phyloP scores from a whole-genome alignment of 2,113 vertebrate genomes.

The Engystomops pustulosus region DNA sequence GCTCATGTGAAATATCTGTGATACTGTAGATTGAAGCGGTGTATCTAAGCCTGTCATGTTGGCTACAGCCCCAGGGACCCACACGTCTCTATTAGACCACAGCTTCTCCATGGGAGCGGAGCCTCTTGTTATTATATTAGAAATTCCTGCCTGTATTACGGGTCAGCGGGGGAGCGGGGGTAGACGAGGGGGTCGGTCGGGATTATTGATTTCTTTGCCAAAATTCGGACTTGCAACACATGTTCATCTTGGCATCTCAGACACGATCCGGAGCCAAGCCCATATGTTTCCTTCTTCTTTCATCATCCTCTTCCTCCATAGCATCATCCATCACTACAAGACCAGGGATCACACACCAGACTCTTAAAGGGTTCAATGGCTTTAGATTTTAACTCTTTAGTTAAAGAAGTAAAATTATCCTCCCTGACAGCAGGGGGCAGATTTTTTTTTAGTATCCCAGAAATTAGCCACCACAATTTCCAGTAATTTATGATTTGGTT shows the following conservation, averaged over 20 bases:
- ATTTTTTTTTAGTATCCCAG: no score
- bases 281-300: neutral
- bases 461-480: no score
- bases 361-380: no score
- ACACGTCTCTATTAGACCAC: neutral
- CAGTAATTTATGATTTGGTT: no score
- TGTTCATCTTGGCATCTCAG: neutral
- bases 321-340: neutral
- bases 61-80: neutral
- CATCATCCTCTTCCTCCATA: neutral
- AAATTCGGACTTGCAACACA: neutral
- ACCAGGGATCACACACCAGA: no score
- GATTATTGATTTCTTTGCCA: neutral
- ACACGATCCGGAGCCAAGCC: neutral
- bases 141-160: constrained; percentile 2
- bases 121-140: neutral
- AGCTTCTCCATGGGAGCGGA: neutral
- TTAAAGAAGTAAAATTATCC: no score
- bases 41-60: neutral
- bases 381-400: no score
- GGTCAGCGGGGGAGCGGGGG: neutral
- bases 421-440: no score
- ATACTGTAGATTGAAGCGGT: no score
- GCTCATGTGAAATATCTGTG: no score
- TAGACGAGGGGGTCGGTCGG: neutral